A percentile compares a stretch with the other conserved stretches of the same genome.
phyloP scores from a whole-genome alignment of 2,888 invertebrate species.

The Subacronicta megacephala region DNA sequence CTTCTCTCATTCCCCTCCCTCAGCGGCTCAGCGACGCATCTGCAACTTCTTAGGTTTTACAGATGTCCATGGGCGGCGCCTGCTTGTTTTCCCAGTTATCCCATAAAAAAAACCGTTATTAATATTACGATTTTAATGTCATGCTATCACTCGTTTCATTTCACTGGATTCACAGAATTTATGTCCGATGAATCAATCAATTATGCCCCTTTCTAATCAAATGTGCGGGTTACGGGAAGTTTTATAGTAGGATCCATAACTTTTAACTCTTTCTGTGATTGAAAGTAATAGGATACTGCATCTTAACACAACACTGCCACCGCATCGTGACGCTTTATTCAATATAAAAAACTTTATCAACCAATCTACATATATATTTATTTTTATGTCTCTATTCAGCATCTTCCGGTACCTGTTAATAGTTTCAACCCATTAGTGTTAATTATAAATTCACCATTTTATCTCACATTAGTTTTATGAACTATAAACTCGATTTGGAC shows the following conservation, averaged over 20 bases:
- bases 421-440: slow-evolving; percentile 87
- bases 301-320: slow-evolving; percentile 69
- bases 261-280: not conserved
- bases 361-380: slow-evolving; percentile 86
- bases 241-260: not conserved
- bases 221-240: too few species aligned
- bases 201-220: too few species aligned
- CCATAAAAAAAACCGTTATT: too few species aligned
- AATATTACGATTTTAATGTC: too few species aligned
- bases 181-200: too few species aligned
- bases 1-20: too few species aligned
- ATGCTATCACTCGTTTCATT: too few species aligned
- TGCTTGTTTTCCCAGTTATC: too few species aligned
- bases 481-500: slow-evolving; percentile 75
- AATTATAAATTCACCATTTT: slow-evolving; percentile 85
- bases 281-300: slow-evolving; percentile 46
- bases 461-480: slow-evolving; percentile 87
- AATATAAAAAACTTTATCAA: slow-evolving; percentile 82
- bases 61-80: too few species aligned
- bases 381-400: slow-evolving; percentile 88
- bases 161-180: too few species aligned
- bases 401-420: slow-evolving; percentile 88
- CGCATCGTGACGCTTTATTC: slow-evolving; percentile 76
- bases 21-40: too few species aligned
- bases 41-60: too few species aligned